Evolutionary conservation across 2,888 invertebrate species (phyloP).

Genomic region (Cheilosia vulpina): DNA sequence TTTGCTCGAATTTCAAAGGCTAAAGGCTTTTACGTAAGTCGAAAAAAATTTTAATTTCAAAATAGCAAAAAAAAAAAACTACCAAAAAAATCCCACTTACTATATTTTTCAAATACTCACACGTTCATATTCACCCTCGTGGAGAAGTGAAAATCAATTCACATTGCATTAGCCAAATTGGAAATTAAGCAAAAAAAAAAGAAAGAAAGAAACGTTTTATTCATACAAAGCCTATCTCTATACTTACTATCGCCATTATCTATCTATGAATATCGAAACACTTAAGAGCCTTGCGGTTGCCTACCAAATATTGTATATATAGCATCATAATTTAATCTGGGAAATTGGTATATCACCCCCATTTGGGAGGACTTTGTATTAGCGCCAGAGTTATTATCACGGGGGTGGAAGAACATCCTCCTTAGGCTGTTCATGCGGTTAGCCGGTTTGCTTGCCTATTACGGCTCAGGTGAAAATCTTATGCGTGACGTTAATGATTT

Average conservation of each 20-base stretch:
- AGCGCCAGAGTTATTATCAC: neutral
- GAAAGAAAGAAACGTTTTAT: neutral
- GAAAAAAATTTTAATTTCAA: no score
- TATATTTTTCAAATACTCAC: no score
- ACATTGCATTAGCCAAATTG: conserved; percentile 37
- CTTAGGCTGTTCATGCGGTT: conserved; percentile 28
- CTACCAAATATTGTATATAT: conserved; percentile 21
- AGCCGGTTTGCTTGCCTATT: conserved; percentile 12
- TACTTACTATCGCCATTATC: neutral
- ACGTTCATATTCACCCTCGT: no score
- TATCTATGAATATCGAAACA: conserved; percentile 23
- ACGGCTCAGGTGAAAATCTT: conserved; percentile 54
- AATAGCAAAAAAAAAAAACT: no score
- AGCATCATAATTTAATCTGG: conserved; percentile 52
- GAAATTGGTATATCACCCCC: conserved; percentile 31
- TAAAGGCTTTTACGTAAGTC: no score
- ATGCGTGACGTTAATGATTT: conserved; percentile 61
- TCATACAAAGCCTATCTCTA: neutral
- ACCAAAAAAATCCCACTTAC: no score
- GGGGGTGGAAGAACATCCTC: conserved; percentile 39
- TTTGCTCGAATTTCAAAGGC: no score
- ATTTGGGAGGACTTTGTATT: neutral
- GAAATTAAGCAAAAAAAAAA: neutral
- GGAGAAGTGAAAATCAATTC: conserved; percentile 11
- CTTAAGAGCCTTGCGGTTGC: conserved; percentile 24